phyloP scores from a whole-genome alignment of 2,888 invertebrate species.

The Nasonovia ribisnigri region DNA sequence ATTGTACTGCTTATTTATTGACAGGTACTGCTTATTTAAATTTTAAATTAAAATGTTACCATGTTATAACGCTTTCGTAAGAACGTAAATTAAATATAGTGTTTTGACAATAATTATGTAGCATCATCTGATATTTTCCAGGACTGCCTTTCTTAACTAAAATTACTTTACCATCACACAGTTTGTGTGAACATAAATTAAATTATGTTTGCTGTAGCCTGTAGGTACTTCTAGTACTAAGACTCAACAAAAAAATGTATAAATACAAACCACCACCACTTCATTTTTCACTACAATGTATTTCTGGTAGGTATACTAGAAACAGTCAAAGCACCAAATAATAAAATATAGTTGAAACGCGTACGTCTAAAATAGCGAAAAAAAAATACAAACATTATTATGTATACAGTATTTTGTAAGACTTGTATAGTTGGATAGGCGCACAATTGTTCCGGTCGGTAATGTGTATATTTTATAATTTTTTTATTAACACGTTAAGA shows the following conservation, averaged over 20 bases:
- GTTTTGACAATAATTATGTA: not conserved
- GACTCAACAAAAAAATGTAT: not conserved
- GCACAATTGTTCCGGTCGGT: not conserved
- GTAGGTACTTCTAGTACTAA: not conserved
- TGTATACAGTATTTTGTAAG: not conserved
- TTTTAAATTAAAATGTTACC: not conserved
- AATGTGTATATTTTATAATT: conserved; percentile 1
- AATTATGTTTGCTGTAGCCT: not conserved
- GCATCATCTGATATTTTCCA: not conserved
- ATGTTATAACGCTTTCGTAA: not conserved
- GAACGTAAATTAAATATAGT: not conserved
- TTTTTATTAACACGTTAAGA: conserved; percentile 18
- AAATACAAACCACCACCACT: not conserved
- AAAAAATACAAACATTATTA: not conserved
- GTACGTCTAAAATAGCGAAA: not conserved
- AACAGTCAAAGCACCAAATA: not conserved
- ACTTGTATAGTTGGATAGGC: not conserved
- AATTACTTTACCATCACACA: not conserved
- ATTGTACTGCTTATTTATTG: too few relatives aligned
- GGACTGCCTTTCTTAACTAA: not conserved
- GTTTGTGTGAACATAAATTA: not conserved
- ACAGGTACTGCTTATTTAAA: not conserved
- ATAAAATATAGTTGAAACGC: not conserved
- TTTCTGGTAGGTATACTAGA: not conserved
- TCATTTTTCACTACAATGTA: not conserved